Percentiles rank a stretch among this genome's conserved stretches.
These are phyloP conservation scores for Solenodon paradoxus DNA, from an alignment of 2,113 vertebrate species.

Conservation along the genomic window DNA sequence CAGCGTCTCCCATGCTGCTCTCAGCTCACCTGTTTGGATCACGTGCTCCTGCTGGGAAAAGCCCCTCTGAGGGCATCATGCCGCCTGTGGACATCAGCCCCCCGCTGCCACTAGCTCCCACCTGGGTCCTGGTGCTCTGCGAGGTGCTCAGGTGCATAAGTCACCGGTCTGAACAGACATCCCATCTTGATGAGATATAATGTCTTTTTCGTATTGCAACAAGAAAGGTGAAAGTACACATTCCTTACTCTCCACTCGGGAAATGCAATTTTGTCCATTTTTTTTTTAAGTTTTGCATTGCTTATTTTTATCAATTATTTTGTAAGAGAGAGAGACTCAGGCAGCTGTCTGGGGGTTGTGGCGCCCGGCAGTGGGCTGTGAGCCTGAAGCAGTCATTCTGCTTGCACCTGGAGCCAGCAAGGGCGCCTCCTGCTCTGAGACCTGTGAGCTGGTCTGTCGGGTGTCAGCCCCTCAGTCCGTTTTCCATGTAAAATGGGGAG, in stretches of 20 bases:
- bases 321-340: not conserved
- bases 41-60: not conserved
- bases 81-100: accelerated
- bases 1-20: too few relatives aligned
- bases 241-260: not conserved
- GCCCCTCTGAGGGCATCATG: not conserved
- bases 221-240: not conserved
- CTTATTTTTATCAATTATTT: not conserved
- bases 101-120: not conserved
- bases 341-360: not conserved
- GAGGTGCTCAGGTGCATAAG: not conserved
- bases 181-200: not conserved
- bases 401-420: not conserved
- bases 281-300: not conserved
- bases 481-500: not conserved
- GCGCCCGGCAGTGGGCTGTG: not conserved
- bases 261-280: not conserved
- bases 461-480: not conserved
- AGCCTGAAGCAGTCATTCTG: not conserved
- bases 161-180: not conserved
- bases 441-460: not conserved
- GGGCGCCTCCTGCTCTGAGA: not conserved
- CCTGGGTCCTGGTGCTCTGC: not conserved
- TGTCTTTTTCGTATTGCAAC: not conserved
- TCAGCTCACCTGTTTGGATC: too few relatives aligned